These are phyloP conservation scores for Pelodiscus sinensis DNA, from an alignment of 2,113 vertebrate species.

Conservation along the genomic window DNA sequence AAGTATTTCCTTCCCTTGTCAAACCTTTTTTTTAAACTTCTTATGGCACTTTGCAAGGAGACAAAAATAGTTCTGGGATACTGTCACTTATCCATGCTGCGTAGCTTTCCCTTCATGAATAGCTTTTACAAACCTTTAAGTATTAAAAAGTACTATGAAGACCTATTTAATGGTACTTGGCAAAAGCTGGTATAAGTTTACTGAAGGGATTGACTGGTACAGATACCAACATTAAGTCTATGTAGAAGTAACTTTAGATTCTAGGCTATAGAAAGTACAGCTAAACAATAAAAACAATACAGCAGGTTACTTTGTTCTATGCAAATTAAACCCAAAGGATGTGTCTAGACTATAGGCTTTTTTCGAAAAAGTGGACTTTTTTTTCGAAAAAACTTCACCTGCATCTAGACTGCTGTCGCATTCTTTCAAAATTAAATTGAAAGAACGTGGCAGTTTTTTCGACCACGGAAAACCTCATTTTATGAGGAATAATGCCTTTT, in stretches of 20 bases:
- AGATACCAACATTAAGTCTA: conserved; percentile 80
- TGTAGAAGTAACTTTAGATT: conserved; percentile 78
- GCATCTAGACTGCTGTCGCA: too few relatives aligned
- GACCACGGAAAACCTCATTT: too few relatives aligned
- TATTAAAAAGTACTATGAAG: conserved; percentile 85
- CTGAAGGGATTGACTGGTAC: conserved; percentile 80
- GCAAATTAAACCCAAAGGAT: conserved; percentile 72
- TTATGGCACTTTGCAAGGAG: too few relatives aligned
- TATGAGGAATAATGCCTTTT: too few relatives aligned
- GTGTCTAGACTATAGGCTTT: not conserved
- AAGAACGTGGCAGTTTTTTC: too few relatives aligned
- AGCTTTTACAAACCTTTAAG: conserved; percentile 84
- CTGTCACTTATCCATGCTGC: conserved; percentile 73
- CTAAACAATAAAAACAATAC: conserved; percentile 82
- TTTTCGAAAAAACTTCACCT: too few relatives aligned
- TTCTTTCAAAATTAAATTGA: too few relatives aligned
- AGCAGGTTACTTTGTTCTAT: conserved; percentile 82
- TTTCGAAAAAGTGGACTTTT: too few relatives aligned
- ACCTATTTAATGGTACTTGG: conserved; percentile 84
- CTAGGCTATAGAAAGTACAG: conserved; percentile 78
- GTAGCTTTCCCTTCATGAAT: conserved; percentile 87
- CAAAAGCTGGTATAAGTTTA: conserved; percentile 81
- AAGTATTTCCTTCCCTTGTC: too few relatives aligned
- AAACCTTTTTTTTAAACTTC: too few relatives aligned
- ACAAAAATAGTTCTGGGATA: too few relatives aligned